Conservation (phyloP, 2,113 vertebrate species). For the Siniperca chuatsi region DNA sequence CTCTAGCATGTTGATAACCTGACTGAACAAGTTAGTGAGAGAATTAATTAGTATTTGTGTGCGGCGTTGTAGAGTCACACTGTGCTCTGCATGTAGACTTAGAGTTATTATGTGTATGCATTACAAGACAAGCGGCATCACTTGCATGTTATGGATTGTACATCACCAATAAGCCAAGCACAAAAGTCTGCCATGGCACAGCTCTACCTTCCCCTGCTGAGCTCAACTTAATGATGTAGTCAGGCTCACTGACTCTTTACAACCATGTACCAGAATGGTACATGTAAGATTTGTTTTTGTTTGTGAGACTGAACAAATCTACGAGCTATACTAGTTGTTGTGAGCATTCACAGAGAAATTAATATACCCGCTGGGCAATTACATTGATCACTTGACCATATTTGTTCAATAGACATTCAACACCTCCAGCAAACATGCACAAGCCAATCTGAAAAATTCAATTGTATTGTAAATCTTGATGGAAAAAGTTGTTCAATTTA, state of each 20-base stretch:
- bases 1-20: not conserved
- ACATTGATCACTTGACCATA: slow-evolving; percentile 15
- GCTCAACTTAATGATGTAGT: not conserved
- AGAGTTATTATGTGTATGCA: not conserved
- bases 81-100: not conserved
- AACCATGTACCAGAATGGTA: not conserved
- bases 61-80: not conserved
- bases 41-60: not conserved
- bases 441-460: slow-evolving; percentile 44
- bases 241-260: not conserved
- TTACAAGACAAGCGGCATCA: not conserved
- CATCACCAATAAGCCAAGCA: not conserved
- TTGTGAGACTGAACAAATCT: not conserved
- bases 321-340: not conserved
- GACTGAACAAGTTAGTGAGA: not conserved
- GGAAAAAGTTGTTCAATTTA: not conserved
- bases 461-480: slow-evolving; percentile 51
- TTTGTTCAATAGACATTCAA: slow-evolving; percentile 41
- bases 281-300: not conserved
- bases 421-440: slow-evolving; percentile 40
- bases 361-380: not conserved
- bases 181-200: not conserved
- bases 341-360: not conserved
- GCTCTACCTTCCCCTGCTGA: not conserved
- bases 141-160: not conserved